Evolutionary conservation across 2,888 invertebrate genomes (phyloP).

Genomic region (Microctonus brassicae): DNA sequence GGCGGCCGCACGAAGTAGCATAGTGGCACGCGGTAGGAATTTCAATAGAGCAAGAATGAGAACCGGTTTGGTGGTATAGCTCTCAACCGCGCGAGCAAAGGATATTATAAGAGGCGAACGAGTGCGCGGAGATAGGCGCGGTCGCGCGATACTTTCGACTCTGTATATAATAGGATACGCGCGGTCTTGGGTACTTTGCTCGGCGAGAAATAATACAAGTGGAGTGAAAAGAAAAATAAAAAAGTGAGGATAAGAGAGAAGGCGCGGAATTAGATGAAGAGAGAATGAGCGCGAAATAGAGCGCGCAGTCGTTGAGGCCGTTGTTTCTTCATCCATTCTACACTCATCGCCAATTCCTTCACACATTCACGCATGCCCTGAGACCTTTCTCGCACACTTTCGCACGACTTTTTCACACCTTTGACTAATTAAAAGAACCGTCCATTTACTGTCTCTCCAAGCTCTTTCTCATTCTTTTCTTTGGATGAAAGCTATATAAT

Average conservation of each 20-base stretch:
- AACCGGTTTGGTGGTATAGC: conserved; percentile 58
- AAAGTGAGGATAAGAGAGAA: not conserved
- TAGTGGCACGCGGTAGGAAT: conserved; percentile 56
- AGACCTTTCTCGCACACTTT: conserved; percentile 47
- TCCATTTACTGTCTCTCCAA: conserved; percentile 42
- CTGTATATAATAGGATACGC: not conserved
- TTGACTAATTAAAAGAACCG: conserved; percentile 63
- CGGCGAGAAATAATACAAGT: not conserved
- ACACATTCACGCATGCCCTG: conserved; percentile 47
- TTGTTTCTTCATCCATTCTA: conserved; percentile 29
- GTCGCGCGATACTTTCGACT: conserved; percentile 22
- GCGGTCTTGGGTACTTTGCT: not conserved
- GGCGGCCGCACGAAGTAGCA: conserved; percentile 49
- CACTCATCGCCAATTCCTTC: conserved; percentile 29
- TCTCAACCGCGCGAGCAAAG: conserved; percentile 13
- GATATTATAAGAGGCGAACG: conserved; percentile 30
- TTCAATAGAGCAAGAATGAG: conserved; percentile 61
- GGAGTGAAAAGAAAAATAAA: not conserved
- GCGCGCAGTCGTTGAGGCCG: not conserved
- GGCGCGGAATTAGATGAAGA: not conserved
- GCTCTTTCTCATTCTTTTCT: conserved; percentile 1
- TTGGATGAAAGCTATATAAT: not conserved
- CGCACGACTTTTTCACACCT: conserved; percentile 62
- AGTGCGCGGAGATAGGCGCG: conserved; percentile 30
- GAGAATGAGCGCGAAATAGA: not conserved